Evolutionary conservation across 2,113 vertebrate genomes (phyloP).

Genomic region (Talpa occidentalis): DNA sequence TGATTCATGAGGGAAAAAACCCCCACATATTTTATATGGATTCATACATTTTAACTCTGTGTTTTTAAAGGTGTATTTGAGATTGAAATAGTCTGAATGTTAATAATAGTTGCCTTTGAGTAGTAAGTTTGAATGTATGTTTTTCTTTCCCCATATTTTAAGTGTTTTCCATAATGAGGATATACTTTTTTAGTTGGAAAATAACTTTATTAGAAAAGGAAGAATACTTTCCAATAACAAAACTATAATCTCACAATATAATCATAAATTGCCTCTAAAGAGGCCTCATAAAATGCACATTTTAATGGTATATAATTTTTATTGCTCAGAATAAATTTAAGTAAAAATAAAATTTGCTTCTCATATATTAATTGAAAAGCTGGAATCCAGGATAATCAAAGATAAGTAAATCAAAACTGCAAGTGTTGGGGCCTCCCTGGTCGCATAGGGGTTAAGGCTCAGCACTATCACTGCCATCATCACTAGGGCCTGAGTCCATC

Average conservation of each 20-base stretch:
- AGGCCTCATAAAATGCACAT: not conserved
- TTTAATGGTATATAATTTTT: constrained; percentile 7
- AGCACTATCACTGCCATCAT: too few relatives aligned
- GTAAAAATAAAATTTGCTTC: not conserved
- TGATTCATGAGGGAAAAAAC: not conserved
- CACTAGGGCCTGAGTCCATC: too few relatives aligned
- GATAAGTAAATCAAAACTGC: not conserved
- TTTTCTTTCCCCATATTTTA: constrained; percentile 44
- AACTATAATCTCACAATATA: not conserved
- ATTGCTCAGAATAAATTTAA: constrained; percentile 38
- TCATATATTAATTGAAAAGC: not conserved
- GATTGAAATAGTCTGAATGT: not conserved
- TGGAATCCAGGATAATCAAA: not conserved
- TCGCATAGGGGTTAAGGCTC: too few relatives aligned
- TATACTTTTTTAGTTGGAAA: constrained; percentile 26
- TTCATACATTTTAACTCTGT: not conserved
- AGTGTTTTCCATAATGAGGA: not conserved
- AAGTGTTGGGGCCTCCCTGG: too few relatives aligned
- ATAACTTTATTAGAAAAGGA: constrained; percentile 26
- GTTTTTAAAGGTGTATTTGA: not conserved
- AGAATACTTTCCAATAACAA: not conserved
- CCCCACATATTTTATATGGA: not conserved
- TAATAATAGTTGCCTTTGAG: not conserved
- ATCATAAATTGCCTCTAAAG: constrained; percentile 27
- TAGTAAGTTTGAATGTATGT: not conserved